phyloP scores from a whole-genome alignment of 2,888 invertebrate genomes.

The Phyto melanocephala region DNA sequence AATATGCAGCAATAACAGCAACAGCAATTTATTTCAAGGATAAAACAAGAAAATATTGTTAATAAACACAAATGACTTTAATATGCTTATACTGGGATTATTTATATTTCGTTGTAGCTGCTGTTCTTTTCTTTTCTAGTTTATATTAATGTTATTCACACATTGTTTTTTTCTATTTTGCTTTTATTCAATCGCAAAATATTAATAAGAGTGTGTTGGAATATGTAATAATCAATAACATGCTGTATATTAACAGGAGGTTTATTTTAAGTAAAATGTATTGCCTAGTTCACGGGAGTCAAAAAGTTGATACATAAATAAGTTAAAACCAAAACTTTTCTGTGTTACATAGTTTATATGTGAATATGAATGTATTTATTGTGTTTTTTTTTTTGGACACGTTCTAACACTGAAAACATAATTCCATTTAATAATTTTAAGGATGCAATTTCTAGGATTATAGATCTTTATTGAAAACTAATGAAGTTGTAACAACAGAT shows the following conservation, averaged over 20 bases:
- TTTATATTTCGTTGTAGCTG: conserved; percentile 14
- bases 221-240: conserved; percentile 10
- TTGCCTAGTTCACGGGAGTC: conserved; percentile 29
- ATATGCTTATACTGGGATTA: conserved; percentile 16
- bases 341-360: too few species aligned
- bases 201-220: conserved; percentile 7
- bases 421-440: too few species aligned
- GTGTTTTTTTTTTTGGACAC: too few species aligned
- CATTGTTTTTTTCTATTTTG: conserved; percentile 3
- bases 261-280: conserved; percentile 26
- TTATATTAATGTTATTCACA: conserved; percentile 47
- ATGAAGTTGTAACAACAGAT: too few species aligned
- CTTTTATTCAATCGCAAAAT: background rate
- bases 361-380: too few species aligned
- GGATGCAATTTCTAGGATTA: too few species aligned
- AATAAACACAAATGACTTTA: conserved; percentile 35
- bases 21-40: conserved; percentile 12
- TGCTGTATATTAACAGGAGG: conserved; percentile 32
- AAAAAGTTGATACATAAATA: background rate
- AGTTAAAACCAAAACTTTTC: background rate
- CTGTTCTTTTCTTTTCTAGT: background rate
- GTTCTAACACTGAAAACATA: too few species aligned
- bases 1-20: background rate
- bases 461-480: too few species aligned
- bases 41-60: conserved; percentile 8